These are phyloP conservation scores for Prietella phreatophila DNA, from an alignment of 2,113 vertebrate species.

Conservation along the genomic window DNA sequence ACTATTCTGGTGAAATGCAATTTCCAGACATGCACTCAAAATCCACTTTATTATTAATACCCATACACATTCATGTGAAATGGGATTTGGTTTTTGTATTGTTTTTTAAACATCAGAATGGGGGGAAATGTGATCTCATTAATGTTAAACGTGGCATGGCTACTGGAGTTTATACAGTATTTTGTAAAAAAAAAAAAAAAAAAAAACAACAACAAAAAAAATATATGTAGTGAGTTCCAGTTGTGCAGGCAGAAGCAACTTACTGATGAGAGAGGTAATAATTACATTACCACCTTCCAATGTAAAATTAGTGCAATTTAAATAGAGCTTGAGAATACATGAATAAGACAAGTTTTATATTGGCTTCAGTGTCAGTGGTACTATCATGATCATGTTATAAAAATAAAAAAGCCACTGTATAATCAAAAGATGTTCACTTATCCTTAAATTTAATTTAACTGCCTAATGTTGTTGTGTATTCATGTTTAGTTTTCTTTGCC, in stretches of 20 bases:
- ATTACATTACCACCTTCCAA: neutral
- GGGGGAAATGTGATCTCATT: neutral
- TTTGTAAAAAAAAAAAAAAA: no score
- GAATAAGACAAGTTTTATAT: neutral
- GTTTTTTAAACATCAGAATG: neutral
- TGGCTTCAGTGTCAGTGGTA: neutral
- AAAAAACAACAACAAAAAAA: no score
- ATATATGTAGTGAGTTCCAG: no score
- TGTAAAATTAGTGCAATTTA: neutral
- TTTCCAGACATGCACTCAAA: no score
- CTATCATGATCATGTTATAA: neutral
- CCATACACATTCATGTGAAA: no score
- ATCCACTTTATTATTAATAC: no score
- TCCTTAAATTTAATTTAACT: neutral
- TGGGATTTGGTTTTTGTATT: no score
- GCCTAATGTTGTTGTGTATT: neutral
- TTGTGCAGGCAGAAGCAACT: no score
- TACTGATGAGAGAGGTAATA: neutral
- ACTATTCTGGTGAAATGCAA: no score
- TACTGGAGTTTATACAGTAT: no score
- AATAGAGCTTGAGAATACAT: no score
- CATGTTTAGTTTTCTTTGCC: neutral
- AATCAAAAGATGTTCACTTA: neutral
- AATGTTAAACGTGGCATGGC: neutral
- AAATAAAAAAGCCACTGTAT: neutral